Conservation (phyloP, 1,140 invertebrate species). For the Holotrichia oblita region DNA sequence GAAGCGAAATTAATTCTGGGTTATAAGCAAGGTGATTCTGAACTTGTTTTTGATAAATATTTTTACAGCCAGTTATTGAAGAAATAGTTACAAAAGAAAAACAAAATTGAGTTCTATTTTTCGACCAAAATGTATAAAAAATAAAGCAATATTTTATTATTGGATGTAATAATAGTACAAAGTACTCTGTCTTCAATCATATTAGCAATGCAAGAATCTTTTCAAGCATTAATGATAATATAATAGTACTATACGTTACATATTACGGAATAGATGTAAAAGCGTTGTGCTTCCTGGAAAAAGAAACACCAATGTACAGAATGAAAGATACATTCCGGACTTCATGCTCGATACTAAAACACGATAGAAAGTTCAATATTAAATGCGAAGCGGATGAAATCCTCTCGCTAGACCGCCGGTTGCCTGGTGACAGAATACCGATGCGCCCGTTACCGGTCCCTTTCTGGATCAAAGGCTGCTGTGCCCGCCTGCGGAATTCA, state of each 20-base stretch:
- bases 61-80: too few species aligned
- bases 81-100: too few species aligned
- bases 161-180: too few species aligned
- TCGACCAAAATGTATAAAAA: too few species aligned
- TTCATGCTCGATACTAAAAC: slow-evolving; percentile 1
- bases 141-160: too few species aligned
- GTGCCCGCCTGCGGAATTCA: slow-evolving; percentile 44
- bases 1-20: too few species aligned
- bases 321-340: background rate
- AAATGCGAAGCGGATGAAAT: slow-evolving; percentile 21
- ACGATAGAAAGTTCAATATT: slow-evolving; percentile 38
- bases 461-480: slow-evolving; percentile 44
- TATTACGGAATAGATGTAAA: background rate
- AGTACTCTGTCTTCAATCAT: too few species aligned
- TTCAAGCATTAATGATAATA: background rate
- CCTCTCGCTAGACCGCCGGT: slow-evolving; percentile 1
- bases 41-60: too few species aligned
- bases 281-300: background rate
- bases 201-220: background rate
- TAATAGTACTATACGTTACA: background rate
- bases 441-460: slow-evolving; percentile 8
- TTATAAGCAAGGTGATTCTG: too few species aligned
- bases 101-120: too few species aligned
- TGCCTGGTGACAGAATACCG: slow-evolving; percentile 38
- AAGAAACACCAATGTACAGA: background rate